These are phyloP conservation scores for Exephanes ischioxanthus DNA, from an alignment of 2,888 invertebrate species.

Conservation along the genomic window DNA sequence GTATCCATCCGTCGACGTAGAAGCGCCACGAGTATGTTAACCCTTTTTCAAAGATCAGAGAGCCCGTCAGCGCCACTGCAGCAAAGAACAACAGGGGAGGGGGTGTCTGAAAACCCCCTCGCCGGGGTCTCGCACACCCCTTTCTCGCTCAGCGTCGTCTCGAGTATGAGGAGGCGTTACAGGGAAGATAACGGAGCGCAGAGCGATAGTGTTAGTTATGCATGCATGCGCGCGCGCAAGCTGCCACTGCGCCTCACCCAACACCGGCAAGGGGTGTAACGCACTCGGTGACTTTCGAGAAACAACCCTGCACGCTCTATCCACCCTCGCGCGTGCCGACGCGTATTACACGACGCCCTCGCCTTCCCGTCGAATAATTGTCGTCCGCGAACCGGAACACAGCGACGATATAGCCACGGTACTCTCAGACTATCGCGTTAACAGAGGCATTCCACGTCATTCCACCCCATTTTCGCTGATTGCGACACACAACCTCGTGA, in stretches of 20 bases:
- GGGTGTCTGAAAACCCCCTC: neutral
- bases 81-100: neutral
- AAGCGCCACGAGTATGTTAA: neutral
- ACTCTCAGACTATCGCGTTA: neutral
- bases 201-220: slow-evolving; percentile 31
- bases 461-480: neutral
- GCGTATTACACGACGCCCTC: slow-evolving; percentile 17
- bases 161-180: slow-evolving; percentile 19
- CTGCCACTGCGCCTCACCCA: neutral
- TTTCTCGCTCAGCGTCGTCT: slow-evolving; percentile 13
- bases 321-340: slow-evolving; percentile 11
- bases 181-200: slow-evolving; percentile 20
- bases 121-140: neutral
- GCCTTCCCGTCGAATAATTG: slow-evolving; percentile 15
- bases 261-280: slow-evolving; percentile 1
- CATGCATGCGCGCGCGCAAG: slow-evolving; percentile 10
- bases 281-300: slow-evolving; percentile 25
- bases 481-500: neutral
- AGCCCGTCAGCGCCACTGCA: neutral
- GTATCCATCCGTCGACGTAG: neutral
- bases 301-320: slow-evolving; percentile 5
- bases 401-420: neutral
- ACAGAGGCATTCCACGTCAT: neutral
- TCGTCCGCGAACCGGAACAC: neutral
- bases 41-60: slow-evolving; percentile 14